Percentiles rank a stretch among this genome's conserved stretches.
phyloP scores from a whole-genome alignment of 2,797 vertebrate genomes.

The Dromococcyx pavoninus region DNA sequence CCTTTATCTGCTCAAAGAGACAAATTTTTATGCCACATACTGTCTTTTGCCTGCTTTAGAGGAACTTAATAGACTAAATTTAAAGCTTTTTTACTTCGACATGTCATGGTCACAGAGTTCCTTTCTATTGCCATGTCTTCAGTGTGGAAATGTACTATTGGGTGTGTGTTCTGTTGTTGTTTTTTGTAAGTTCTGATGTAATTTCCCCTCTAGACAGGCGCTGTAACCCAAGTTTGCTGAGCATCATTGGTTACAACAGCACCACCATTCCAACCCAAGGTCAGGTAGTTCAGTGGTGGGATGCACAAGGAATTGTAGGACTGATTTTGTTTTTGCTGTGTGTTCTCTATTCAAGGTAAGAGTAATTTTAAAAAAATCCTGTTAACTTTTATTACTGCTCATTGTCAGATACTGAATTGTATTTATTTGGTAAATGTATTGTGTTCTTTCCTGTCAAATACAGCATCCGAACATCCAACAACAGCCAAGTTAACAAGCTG shows the following conservation, averaged over 20 bases:
- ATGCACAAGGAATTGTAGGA: slow-evolving; percentile 95
- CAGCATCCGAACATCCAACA: slow-evolving; percentile 95
- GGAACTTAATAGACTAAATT: neutral
- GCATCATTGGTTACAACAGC: slow-evolving; percentile 92
- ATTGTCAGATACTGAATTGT: neutral
- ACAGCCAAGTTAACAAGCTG: slow-evolving; percentile 94
- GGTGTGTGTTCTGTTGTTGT: neutral
- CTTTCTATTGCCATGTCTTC: neutral
- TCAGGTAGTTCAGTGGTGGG: slow-evolving; percentile 95
- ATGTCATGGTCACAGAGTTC: neutral
- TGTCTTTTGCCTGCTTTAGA: neutral
- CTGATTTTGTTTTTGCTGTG: slow-evolving; percentile 94
- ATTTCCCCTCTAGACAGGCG: slow-evolving; percentile 80
- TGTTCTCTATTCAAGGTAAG: slow-evolving; percentile 97
- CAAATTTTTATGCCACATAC: neutral
- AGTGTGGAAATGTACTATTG: neutral
- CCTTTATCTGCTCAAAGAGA: neutral
- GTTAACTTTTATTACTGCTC: neutral
- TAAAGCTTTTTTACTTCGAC: neutral
- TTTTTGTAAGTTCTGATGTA: neutral
- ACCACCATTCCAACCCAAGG: slow-evolving; percentile 81
- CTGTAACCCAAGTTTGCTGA: slow-evolving; percentile 95
- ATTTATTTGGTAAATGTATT: neutral
- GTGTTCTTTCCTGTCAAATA: neutral
- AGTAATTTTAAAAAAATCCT: neutral